phyloP scores from a whole-genome alignment of 1,140 invertebrate genomes.

The Megathymus violae region DNA sequence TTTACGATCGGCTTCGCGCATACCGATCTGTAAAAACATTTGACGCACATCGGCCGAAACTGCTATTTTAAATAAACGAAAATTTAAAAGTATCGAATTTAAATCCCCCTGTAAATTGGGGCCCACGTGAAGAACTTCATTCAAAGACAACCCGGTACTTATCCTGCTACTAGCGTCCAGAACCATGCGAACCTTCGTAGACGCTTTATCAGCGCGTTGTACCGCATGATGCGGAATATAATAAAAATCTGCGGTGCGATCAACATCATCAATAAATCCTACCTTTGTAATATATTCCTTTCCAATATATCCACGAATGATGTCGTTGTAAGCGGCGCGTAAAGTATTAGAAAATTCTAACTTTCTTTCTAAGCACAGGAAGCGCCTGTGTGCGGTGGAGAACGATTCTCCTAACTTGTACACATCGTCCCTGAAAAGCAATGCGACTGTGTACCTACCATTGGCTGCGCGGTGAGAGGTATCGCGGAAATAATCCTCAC shows the following conservation, averaged over 20 bases:
- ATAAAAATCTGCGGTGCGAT: conserved; percentile 7
- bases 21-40: conserved; percentile 11
- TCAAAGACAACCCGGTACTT: conserved; percentile 17
- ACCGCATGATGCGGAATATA: conserved; percentile 25
- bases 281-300: conserved; percentile 20
- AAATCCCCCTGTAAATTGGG: conserved; percentile 8
- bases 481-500: no score
- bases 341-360: no score
- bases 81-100: conserved; percentile 3
- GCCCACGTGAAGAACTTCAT: conserved; percentile 25
- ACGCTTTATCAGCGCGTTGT: conserved; percentile 9
- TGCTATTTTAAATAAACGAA: conserved; percentile 1
- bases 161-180: conserved; percentile 22
- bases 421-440: no score
- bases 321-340: no score
- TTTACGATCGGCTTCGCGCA: background rate
- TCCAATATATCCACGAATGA: no score
- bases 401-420: no score
- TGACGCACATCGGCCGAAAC: conserved; percentile 1
- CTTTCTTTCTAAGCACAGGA: no score
- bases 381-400: no score
- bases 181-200: conserved; percentile 22
- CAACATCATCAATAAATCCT: background rate
- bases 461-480: no score
- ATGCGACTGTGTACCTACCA: no score